phyloP scores from a whole-genome alignment of 2,888 invertebrate genomes.

The Ectemnius lituratus region DNA sequence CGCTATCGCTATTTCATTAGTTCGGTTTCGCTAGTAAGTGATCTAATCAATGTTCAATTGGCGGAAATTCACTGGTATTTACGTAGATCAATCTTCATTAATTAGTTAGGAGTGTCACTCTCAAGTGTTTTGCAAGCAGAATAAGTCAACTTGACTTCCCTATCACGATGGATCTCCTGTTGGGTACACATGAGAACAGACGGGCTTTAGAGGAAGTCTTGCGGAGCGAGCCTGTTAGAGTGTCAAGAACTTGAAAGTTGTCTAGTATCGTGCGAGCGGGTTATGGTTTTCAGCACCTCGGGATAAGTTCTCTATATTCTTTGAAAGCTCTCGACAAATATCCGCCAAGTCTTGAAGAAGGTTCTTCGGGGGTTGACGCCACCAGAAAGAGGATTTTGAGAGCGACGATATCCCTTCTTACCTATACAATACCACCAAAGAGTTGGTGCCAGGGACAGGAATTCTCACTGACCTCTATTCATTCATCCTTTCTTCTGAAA shows the following conservation, averaged over 20 bases:
- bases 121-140: no score
- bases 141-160: no score
- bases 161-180: no score
- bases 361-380: conserved; percentile 8
- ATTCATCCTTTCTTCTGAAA: no score
- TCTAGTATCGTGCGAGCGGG: conserved; percentile 1
- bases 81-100: no score
- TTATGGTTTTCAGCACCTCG: conserved; percentile 13
- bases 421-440: neutral
- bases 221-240: conserved; percentile 8
- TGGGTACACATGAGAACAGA: conserved; percentile 3
- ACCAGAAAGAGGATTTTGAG: conserved; percentile 15
- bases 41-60: no score
- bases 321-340: conserved; percentile 38
- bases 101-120: no score
- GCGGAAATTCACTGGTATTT: no score
- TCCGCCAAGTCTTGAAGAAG: neutral
- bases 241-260: conserved; percentile 30
- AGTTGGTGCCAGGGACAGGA: neutral
- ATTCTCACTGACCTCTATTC: neutral
- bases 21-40: no score
- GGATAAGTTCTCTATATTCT: conserved; percentile 41
- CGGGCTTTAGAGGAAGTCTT: neutral
- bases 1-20: no score
- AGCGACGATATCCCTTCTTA: conserved; percentile 21